Percentiles rank a stretch among this genome's conserved stretches.
phyloP scores from a whole-genome alignment of 92 coral and sea anemone species.

The Palythoa grandis region DNA sequence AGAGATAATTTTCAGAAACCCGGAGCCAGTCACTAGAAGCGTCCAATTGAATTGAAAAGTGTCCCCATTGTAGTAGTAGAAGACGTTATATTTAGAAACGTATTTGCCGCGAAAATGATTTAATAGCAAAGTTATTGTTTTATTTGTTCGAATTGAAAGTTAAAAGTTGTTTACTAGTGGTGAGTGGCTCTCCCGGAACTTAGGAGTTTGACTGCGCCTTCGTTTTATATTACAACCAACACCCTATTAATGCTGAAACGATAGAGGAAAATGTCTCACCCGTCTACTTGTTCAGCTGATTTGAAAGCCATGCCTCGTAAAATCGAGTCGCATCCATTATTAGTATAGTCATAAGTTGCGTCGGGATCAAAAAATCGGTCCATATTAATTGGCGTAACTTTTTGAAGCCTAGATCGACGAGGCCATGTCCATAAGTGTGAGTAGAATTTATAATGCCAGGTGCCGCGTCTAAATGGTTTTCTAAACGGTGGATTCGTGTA shows the following conservation, averaged over 20 bases:
- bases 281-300: slow-evolving; percentile 29
- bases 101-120: too few relatives aligned
- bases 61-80: too few relatives aligned
- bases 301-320: slow-evolving; percentile 34
- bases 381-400: slow-evolving; percentile 1
- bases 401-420: not conserved
- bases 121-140: too few relatives aligned
- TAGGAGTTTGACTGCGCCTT: not conserved
- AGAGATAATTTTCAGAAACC: too few relatives aligned
- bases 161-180: too few relatives aligned
- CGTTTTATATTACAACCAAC: not conserved
- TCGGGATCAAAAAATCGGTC: slow-evolving; percentile 44
- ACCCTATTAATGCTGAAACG: not conserved
- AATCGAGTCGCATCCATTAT: slow-evolving; percentile 26
- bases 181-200: not conserved
- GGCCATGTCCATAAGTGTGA: too few relatives aligned
- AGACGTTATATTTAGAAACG: too few relatives aligned
- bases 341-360: not conserved
- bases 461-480: not conserved
- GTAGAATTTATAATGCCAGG: too few relatives aligned
- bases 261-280: not conserved
- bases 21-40: too few relatives aligned
- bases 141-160: too few relatives aligned
- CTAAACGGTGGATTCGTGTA: not conserved
- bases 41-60: too few relatives aligned